Conservation (phyloP, 2,113 vertebrate species). For the Engystomops pustulosus region DNA sequence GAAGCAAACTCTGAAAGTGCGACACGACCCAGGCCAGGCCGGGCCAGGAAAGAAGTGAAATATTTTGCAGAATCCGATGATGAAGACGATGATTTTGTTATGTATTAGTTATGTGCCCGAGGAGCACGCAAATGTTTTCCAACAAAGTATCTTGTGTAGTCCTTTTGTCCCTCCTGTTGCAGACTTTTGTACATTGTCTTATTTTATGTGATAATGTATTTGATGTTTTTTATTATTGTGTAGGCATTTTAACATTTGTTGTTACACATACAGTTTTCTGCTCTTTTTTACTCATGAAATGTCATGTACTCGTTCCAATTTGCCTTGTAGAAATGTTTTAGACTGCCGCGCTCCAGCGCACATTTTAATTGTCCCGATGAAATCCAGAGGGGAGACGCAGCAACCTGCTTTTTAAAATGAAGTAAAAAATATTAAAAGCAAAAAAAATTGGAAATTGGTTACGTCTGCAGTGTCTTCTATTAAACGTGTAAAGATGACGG, state of each 20-base stretch:
- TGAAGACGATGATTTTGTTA: slow-evolving; percentile 84
- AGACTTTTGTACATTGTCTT: slow-evolving; percentile 98
- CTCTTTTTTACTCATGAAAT: slow-evolving; percentile 94
- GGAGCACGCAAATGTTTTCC: slow-evolving; percentile 78
- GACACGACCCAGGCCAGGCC: slow-evolving; percentile 82
- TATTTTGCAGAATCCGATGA: slow-evolving; percentile 92
- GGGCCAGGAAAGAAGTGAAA: slow-evolving; percentile 93
- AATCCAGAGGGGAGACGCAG: slow-evolving; percentile 66
- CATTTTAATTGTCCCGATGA: slow-evolving; percentile 94
- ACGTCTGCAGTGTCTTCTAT: slow-evolving; percentile 27
- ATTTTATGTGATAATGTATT: slow-evolving; percentile 93
- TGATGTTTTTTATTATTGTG: slow-evolving; percentile 94
- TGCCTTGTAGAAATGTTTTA: slow-evolving; percentile 96
- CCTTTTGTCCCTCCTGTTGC: slow-evolving; percentile 83
- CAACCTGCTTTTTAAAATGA: slow-evolving; percentile 97
- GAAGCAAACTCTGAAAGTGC: slow-evolving; percentile 72
- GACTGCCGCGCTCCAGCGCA: slow-evolving; percentile 90
- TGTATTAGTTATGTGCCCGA: slow-evolving; percentile 88
- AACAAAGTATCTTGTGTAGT: slow-evolving; percentile 79
- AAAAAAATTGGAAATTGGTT: slow-evolving; percentile 67
- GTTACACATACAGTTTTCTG: slow-evolving; percentile 93
- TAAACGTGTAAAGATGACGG: slow-evolving; percentile 62
- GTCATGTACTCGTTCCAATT: slow-evolving; percentile 89
- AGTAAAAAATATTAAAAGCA: slow-evolving; percentile 97
- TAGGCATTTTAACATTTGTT: slow-evolving; percentile 99